Evolutionary conservation across 2,113 vertebrate genomes (phyloP).

Genomic region (Nothoprocta perdicaria): DNA sequence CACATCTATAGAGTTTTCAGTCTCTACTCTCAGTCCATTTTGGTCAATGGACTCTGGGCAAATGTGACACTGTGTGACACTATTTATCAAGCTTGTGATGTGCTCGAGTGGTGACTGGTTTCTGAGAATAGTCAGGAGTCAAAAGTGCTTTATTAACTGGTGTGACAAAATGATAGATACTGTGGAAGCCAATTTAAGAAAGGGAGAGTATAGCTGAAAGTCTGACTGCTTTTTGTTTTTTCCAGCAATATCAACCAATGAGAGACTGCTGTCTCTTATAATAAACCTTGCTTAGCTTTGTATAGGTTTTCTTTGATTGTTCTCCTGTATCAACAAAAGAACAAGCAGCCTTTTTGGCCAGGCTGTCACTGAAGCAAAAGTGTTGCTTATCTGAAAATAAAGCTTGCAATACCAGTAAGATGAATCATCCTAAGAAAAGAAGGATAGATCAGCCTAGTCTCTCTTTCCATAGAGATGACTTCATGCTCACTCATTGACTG

Average conservation of each 20-base stretch:
- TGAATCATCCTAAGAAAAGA: neutral
- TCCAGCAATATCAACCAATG: neutral
- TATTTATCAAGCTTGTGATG: neutral
- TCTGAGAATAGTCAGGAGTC: neutral
- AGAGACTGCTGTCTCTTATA: neutral
- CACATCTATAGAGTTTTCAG: neutral
- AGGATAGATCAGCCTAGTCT: neutral
- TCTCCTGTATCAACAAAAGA: neutral
- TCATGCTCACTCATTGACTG: neutral
- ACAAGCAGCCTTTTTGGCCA: neutral
- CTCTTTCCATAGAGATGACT: neutral
- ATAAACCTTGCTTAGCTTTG: neutral
- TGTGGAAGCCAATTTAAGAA: neutral
- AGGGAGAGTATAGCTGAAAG: neutral
- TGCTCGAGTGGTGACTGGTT: neutral
- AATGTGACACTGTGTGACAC: neutral
- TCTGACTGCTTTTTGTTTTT: neutral
- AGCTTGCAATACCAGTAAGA: neutral
- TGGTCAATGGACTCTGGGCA: neutral
- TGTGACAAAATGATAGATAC: neutral
- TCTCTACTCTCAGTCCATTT: neutral
- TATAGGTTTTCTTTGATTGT: neutral
- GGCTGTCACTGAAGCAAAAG: neutral
- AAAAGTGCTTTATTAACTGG: neutral
- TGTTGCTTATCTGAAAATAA: neutral